Evolutionary conservation across 2,888 invertebrate genomes (phyloP).

Genomic region (Halocaridina rubra): DNA sequence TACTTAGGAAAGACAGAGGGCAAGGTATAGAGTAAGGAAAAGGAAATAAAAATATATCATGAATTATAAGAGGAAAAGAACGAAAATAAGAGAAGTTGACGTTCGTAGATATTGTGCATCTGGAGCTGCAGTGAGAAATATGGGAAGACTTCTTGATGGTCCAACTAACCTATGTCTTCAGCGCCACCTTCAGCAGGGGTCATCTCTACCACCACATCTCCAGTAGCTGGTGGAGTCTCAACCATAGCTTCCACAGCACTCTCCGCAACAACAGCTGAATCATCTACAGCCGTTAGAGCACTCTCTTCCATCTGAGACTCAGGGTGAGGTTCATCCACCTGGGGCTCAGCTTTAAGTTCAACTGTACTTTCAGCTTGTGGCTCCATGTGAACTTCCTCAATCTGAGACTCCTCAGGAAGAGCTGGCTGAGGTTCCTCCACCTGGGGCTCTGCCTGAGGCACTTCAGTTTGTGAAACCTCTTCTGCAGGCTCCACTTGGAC

Average conservation of each 20-base stretch:
- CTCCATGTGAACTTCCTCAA: constrained; percentile 4
- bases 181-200: constrained; percentile 23
- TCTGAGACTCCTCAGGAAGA: constrained; percentile 22
- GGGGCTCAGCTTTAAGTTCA: neutral
- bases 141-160: constrained; percentile 1
- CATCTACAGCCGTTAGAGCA: neutral
- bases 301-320: constrained; percentile 27
- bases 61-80: neutral
- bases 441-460: constrained; percentile 3
- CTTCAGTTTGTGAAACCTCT: constrained; percentile 12
- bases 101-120: constrained; percentile 43
- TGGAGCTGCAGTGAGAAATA: constrained; percentile 32
- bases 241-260: neutral
- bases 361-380: neutral
- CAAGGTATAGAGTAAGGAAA: neutral
- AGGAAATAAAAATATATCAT: neutral
- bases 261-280: constrained; percentile 12
- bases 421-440: constrained; percentile 14
- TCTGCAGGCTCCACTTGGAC: neutral
- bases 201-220: constrained; percentile 30
- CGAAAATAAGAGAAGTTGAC: constrained; percentile 32
- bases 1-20: neutral
- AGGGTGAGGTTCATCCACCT: neutral
- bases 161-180: constrained; percentile 53
- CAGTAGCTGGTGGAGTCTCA: neutral